Evolutionary conservation across 2,888 invertebrate genomes (phyloP), one percentile per base, ranked within the genome.

Genomic region (Phania funesta): DNA sequence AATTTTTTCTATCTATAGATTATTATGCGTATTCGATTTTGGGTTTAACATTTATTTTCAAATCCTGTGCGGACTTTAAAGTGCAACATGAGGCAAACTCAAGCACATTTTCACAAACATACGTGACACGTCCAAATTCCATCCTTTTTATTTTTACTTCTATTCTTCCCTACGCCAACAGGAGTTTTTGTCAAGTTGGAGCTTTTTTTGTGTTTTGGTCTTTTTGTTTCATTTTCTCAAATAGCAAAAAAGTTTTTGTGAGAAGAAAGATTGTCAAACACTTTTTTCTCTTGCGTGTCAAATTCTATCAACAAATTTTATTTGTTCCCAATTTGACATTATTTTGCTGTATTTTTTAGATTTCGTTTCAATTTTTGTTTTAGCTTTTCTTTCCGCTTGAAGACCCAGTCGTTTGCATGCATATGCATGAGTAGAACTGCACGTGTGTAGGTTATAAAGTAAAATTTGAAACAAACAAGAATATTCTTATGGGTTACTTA

Each of bases 81-180:
- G 26, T 35, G 20, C 35, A 65, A 73, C 48, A 56, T 73, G 67
- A 32, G 35, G n/a, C 46, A 60, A 78, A 67, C 67, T 5, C 38
- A 9, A 52, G 44, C 18, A 24, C 35, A 46, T 38, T 50, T 32
- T 64, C 73, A 60, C 32, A 41, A 54, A 56, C 24, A 56, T 44
- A 74, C 56, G 79, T 74, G 73, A 60, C 52, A 67, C 48, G 48
- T 18, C 6, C n/a, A n/a, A n/a, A n/a, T n/a, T n/a, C n/a, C n/a
- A n/a, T n/a, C n/a, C 0, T 24, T 26, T 29, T 44, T 18, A 2
- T 13, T n/a, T 26, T 5, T 18, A 18, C 1, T 50, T 65, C 24
- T 50, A 24, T 6, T 3, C 1, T 41, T 24, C 18, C n/a, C n/a
- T 16, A 54, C n/a, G 26, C 38, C 24, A 38, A 35, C 38, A 48